Percentiles rank a stretch among this genome's conserved stretches.
phyloP scores from a whole-genome alignment of 2,888 invertebrate genomes.

The Drosophila gaucha region DNA sequence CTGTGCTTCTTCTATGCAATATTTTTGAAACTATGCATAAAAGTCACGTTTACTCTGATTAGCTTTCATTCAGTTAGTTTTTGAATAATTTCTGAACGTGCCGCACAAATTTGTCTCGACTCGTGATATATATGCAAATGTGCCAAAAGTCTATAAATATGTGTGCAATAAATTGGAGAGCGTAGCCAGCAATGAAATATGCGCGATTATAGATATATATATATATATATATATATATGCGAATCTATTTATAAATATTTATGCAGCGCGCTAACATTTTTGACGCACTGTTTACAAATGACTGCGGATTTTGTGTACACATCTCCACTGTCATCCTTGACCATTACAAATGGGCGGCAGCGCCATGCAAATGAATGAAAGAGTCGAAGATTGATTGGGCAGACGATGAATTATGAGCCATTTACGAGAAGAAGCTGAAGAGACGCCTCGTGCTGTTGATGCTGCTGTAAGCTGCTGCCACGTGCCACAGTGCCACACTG shows the following conservation, averaged over 20 bases:
- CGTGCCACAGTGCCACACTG: slow-evolving; percentile 15
- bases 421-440: slow-evolving; percentile 21
- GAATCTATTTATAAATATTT: slow-evolving; percentile 59
- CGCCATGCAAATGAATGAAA: slow-evolving; percentile 63
- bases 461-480: slow-evolving; percentile 12
- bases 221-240: slow-evolving; percentile 31
- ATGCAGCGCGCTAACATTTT: slow-evolving; percentile 56
- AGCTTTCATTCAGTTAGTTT: slow-evolving; percentile 11
- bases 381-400: slow-evolving; percentile 66
- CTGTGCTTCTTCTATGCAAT: neutral
- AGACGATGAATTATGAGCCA: slow-evolving; percentile 59
- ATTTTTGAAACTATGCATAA: neutral
- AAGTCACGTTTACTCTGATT: slow-evolving; percentile 17
- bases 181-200: slow-evolving; percentile 40
- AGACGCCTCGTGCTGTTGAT: slow-evolving; percentile 8
- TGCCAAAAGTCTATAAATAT: slow-evolving; percentile 19
- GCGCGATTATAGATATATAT: slow-evolving; percentile 30
- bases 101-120: slow-evolving; percentile 23
- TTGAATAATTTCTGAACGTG: slow-evolving; percentile 35
- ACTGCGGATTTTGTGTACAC: slow-evolving; percentile 38
- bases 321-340: slow-evolving; percentile 50
- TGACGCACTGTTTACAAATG: slow-evolving; percentile 68
- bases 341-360: slow-evolving; percentile 65
- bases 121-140: slow-evolving; percentile 16
- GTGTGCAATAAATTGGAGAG: slow-evolving; percentile 8